phyloP scores from a whole-genome alignment of 2,113 vertebrate genomes.

The Copsychus sechellarum region DNA sequence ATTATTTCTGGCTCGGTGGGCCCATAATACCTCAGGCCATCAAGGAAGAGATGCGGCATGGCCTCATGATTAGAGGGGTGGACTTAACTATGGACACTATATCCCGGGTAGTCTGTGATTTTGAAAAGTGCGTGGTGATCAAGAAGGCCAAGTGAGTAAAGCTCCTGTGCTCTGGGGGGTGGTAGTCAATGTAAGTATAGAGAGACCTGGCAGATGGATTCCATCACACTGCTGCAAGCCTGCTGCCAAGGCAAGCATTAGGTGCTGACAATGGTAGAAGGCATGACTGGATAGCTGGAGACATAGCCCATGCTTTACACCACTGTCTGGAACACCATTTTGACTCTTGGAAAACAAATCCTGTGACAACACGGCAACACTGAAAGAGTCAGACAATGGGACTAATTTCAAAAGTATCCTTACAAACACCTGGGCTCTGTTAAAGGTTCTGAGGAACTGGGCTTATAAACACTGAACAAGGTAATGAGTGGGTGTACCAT shows the following conservation, averaged over 20 bases:
- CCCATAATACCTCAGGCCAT: background rate
- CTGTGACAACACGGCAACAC: background rate
- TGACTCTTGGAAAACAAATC: background rate
- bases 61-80: background rate
- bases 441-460: background rate
- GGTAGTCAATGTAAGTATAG: background rate
- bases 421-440: background rate
- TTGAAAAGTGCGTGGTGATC: background rate
- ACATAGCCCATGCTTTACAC: background rate
- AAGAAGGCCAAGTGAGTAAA: background rate
- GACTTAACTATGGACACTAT: background rate
- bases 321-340: background rate
- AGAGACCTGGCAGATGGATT: background rate
- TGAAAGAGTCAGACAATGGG: background rate
- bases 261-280: background rate
- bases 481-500: background rate
- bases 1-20: background rate
- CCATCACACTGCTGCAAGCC: background rate
- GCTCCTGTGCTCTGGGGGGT: background rate
- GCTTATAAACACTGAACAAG: background rate
- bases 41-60: background rate
- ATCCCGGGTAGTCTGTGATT: background rate
- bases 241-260: background rate
- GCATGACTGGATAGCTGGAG: background rate
- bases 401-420: background rate